phyloP scores from a whole-genome alignment of 1,140 invertebrate species.

The Homarus americanus region DNA sequence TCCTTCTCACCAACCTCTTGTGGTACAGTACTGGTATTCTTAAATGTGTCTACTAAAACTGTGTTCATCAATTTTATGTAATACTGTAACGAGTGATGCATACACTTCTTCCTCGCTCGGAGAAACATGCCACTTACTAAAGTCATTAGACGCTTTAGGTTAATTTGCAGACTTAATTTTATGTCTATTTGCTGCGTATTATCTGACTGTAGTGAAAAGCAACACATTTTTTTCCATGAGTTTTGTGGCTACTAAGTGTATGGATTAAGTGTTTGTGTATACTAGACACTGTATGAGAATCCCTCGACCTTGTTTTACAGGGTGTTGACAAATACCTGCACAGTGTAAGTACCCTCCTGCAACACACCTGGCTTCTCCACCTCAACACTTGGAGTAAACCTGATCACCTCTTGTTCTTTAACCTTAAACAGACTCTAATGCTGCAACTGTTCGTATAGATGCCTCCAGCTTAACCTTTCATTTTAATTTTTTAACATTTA shows the following conservation, averaged over 20 bases:
- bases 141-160: too few species aligned
- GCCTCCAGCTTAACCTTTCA: not conserved
- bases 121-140: too few species aligned
- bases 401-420: not conserved
- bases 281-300: conserved; percentile 41
- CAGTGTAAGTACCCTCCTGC: conserved; percentile 45
- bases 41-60: not conserved
- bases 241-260: not conserved
- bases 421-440: not conserved
- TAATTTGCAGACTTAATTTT: too few species aligned
- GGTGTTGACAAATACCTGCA: conserved; percentile 53
- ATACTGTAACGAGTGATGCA: not conserved
- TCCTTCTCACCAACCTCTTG: not conserved
- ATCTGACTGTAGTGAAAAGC: too few species aligned
- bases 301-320: conserved; percentile 55
- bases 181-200: too few species aligned
- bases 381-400: not conserved
- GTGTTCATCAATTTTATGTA: not conserved
- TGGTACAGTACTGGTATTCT: not conserved
- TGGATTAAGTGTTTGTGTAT: conserved; percentile 8
- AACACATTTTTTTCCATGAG: too few species aligned
- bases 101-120: not conserved
- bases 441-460: not conserved
- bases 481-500: not conserved
- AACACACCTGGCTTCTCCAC: not conserved